Conservation (phyloP, 37 sponge, comb jelly and placozoan species). For the Petrosia ficiformis region DNA sequence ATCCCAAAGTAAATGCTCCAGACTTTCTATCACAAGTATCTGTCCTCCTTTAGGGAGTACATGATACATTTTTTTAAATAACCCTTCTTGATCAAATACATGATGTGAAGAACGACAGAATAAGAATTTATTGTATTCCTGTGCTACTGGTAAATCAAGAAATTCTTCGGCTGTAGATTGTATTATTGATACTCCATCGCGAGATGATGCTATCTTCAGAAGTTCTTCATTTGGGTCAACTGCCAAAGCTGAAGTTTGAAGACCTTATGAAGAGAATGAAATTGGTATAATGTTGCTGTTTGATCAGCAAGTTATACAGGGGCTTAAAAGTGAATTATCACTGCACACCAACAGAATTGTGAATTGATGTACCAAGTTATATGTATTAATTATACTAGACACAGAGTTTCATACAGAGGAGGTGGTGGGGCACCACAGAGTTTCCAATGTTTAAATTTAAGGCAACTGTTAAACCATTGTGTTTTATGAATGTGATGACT, state of each 20-base stretch:
- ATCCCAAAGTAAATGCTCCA: not conserved
- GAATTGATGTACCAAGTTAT: no score
- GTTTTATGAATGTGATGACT: no score
- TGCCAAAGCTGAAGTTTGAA: not conserved
- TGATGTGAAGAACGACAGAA: not conserved
- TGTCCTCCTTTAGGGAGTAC: not conserved
- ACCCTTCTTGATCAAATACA: not conserved
- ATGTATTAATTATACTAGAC: no score
- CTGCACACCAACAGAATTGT: no score
- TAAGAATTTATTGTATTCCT: constrained; percentile 1
- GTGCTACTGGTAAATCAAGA: no score
- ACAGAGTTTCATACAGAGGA: no score
- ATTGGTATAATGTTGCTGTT: not conserved
- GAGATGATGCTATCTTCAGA: not conserved
- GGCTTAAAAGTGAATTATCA: no score
- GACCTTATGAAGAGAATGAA: not conserved
- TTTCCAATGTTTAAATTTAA: no score
- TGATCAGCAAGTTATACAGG: no score
- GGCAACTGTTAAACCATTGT: no score
- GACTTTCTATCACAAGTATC: not conserved
- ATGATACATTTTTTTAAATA: not conserved
- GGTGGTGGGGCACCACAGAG: no score
- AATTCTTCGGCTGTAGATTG: constrained; percentile 3
- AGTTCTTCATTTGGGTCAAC: not conserved
- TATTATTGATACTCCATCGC: not conserved